phyloP scores from a whole-genome alignment of 2,888 invertebrate species.

The Aradus depressus region DNA sequence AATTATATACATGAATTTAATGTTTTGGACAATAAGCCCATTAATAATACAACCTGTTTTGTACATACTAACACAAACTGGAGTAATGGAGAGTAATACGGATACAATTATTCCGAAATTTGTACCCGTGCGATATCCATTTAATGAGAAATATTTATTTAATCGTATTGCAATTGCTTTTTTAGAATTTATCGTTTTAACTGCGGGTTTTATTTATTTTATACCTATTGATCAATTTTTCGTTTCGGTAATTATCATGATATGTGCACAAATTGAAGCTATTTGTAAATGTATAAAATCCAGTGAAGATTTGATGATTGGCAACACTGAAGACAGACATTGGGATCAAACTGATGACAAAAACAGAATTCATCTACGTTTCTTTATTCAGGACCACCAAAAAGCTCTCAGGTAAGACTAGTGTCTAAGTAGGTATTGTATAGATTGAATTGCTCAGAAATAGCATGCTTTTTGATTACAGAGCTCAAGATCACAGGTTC shows the following conservation, averaged over 20 bases:
- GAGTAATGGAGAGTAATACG: not conserved
- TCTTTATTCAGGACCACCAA: constrained; percentile 12
- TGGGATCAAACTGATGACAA: not conserved
- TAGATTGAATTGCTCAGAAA: not conserved
- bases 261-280: constrained; percentile 9
- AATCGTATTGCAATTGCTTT: constrained; percentile 11
- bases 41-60: constrained; percentile 5
- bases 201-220: constrained; percentile 13
- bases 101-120: constrained; percentile 10
- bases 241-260: constrained; percentile 13
- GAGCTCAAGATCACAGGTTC: too few species aligned
- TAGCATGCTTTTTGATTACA: not conserved
- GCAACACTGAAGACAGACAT: not conserved
- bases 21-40: constrained; percentile 10
- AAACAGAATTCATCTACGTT: constrained; percentile 1
- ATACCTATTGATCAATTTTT: constrained; percentile 15
- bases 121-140: constrained; percentile 11
- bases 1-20: constrained; percentile 11
- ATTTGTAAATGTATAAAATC: constrained; percentile 4
- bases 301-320: constrained; percentile 1
- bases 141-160: not conserved
- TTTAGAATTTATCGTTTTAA: constrained; percentile 9
- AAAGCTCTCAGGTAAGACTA: constrained; percentile 4
- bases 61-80: not conserved
- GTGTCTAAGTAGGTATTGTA: too few species aligned